Conservation (phyloP, 2,888 invertebrate species). For the Plebejus anna region DNA sequence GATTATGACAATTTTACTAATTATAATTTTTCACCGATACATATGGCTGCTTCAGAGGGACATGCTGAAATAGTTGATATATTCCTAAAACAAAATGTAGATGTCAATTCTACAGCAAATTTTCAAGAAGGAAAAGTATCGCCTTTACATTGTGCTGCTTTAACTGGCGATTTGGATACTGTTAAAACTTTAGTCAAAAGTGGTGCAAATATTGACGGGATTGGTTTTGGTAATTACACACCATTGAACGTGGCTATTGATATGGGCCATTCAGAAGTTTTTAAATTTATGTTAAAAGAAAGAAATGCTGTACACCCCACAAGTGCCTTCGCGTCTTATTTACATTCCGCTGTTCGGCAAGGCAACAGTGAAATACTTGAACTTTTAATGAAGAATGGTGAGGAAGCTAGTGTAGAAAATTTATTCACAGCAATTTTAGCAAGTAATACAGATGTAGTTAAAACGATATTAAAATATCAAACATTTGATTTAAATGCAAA, state of each 20-base stretch:
- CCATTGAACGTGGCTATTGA: slow-evolving; percentile 16
- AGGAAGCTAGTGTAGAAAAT: background rate
- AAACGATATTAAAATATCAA: slow-evolving; percentile 7
- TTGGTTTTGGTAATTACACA: slow-evolving; percentile 1
- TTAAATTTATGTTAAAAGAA: slow-evolving; percentile 13
- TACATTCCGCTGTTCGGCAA: background rate
- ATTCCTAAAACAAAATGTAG: background rate
- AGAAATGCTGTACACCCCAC: background rate
- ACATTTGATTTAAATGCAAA: background rate
- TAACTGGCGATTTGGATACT: slow-evolving; percentile 12
- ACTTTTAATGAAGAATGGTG: slow-evolving; percentile 4
- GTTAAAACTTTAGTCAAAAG: slow-evolving; percentile 18
- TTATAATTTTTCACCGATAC: slow-evolving; percentile 1
- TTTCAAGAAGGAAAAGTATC: background rate
- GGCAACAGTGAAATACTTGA: slow-evolving; percentile 17
- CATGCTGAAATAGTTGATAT: background rate
- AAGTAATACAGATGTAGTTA: background rate
- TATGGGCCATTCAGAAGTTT: background rate
- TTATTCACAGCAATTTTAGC: slow-evolving; percentile 1
- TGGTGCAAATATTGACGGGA: slow-evolving; percentile 1
- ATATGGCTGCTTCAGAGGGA: slow-evolving; percentile 8
- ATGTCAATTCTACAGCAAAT: background rate
- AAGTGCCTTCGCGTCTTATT: background rate
- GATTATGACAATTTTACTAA: background rate
- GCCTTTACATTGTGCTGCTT: slow-evolving; percentile 23